Base-by-base conservation (phyloP, 2,113 vertebrate genomes). In the Australoheros scitulus region DNA sequence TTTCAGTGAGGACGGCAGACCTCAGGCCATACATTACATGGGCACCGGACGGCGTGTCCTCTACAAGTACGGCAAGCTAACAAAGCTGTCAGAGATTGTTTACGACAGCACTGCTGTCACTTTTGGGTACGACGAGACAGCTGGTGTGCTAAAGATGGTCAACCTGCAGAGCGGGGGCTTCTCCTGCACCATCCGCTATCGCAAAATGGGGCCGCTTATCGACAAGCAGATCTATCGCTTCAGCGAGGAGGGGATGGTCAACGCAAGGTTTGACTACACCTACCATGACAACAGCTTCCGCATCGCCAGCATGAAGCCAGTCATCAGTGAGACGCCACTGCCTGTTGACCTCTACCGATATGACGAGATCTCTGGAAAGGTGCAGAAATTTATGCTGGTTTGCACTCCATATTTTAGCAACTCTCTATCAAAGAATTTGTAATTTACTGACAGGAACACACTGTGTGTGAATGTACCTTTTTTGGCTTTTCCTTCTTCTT, bases 171-270 rank as follows among this genome's bases (percentile, higher is more conserved):
- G 97, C 1, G 98, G 98, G 22, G 97, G 97, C 55, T 99, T 99
- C 94, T 99, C 98, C 18, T 99, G 98, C 88, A 99, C 98, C 0
- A 99, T 99, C 80, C 96, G 98, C 81, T 99, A 99, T 81, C 96
- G 98, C 34, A 99, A 99, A 87, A 97, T 99, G 8, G 98, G 98
- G 11, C 98, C 98, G 1, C 96, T 99, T 0, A 96, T 99, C 11
- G 98, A 99, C 95, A 99, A 99, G 91, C 98, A 99, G 90, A 99
- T 99, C 93, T 99, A 99, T 80, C 96, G 98, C 75, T 99, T 98
- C 93, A 98, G 97, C 1, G 98, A 99, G 89, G 98, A 99, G 93
- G 98, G 98, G 2, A 99, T 99, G 98, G 98, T 99, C 84, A 99
- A 99, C 4, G 98, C 98, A 0, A 95, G 98, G 82, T 99, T 99